Conservation (phyloP, 2,888 invertebrate species). For the Plebejus argus region DNA sequence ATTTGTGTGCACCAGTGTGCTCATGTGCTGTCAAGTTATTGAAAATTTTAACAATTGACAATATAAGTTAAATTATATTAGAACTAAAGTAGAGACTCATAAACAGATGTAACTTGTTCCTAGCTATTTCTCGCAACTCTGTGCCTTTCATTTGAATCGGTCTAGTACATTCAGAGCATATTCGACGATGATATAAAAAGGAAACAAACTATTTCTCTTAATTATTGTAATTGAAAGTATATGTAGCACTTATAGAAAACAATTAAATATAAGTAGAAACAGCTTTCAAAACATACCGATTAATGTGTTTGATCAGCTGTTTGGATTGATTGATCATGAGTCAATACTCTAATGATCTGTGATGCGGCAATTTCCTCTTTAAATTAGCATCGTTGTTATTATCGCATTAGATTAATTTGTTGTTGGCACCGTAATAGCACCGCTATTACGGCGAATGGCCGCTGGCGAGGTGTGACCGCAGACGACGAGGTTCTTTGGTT, state of each 20-base stretch:
- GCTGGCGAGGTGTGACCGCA: constrained; percentile 60
- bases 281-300: neutral
- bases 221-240: neutral
- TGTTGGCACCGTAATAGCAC: constrained; percentile 56
- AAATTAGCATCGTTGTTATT: constrained; percentile 62
- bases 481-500: constrained; percentile 63
- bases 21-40: no score
- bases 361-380: constrained; percentile 52
- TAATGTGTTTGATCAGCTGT: neutral
- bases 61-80: no score
- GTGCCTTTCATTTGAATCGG: no score
- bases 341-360: constrained; percentile 27
- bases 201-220: neutral
- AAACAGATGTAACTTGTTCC: no score
- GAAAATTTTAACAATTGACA: no score
- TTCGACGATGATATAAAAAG: no score
- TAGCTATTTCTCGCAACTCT: no score
- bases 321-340: neutral
- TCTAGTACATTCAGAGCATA: no score
- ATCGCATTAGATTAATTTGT: constrained; percentile 73
- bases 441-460: constrained; percentile 69
- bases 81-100: no score
- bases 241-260: neutral
- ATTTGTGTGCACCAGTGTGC: no score
- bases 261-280: neutral